Evolutionary conservation across 2,888 invertebrate genomes (phyloP).

Genomic region (Mycalesis mineus): DNA sequence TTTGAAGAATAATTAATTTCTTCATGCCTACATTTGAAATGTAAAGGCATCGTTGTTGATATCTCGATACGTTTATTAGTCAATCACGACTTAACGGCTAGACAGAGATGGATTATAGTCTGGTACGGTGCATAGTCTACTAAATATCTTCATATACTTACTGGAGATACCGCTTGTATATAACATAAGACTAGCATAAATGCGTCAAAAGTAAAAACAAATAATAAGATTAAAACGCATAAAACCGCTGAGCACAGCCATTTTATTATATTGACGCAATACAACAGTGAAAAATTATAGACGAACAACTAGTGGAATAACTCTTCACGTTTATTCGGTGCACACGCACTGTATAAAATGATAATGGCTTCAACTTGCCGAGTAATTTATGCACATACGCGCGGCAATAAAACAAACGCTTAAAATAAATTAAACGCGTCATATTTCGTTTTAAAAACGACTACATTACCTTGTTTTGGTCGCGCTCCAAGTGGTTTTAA

Average conservation of each 20-base stretch:
- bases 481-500: constrained; percentile 32
- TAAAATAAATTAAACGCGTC: constrained; percentile 22
- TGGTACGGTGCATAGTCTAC: no score
- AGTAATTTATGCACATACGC: constrained; percentile 12
- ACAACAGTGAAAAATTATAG: constrained; percentile 1
- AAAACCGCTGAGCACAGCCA: not conserved
- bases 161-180: no score
- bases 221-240: no score
- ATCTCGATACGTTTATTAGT: no score
- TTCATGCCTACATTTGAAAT: no score
- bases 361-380: constrained; percentile 2
- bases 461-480: constrained; percentile 32
- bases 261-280: not conserved
- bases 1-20: no score
- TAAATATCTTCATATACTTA: no score
- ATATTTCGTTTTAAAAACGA: constrained; percentile 19
- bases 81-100: no score
- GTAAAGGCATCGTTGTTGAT: no score
- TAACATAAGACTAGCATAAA: no score
- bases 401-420: constrained; percentile 13
- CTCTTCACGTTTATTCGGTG: not conserved
- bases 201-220: no score
- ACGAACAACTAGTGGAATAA: not conserved
- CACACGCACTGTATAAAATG: constrained; percentile 5
- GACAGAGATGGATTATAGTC: no score